These are phyloP conservation scores for Orgyia antiqua DNA, from an alignment of 2,888 invertebrate genomes.

Conservation along the genomic window DNA sequence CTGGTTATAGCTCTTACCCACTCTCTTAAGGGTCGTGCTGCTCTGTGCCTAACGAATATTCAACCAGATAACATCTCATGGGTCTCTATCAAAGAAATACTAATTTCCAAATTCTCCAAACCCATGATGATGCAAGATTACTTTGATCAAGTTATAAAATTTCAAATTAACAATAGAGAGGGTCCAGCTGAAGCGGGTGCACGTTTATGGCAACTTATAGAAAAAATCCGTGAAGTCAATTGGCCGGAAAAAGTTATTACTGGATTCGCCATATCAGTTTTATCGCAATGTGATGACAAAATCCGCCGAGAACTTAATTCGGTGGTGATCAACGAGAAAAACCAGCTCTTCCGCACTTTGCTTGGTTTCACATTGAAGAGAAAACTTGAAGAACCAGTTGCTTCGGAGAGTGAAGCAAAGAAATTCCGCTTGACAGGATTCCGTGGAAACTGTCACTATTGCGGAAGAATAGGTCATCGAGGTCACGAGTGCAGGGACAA, in stretches of 20 bases:
- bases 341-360: not conserved
- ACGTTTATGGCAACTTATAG: conserved; percentile 15
- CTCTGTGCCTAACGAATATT: conserved; percentile 19
- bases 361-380: not conserved
- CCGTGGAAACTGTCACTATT: not conserved
- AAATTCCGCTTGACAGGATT: not conserved
- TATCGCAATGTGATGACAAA: not conserved
- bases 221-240: conserved; percentile 4
- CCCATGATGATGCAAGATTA: conserved; percentile 14
- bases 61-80: conserved; percentile 11
- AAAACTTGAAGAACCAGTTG: not conserved
- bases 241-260: not conserved
- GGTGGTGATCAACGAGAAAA: not conserved
- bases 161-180: conserved; percentile 10
- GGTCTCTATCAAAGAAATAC: not conserved
- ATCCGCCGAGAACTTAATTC: not conserved
- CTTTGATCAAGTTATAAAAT: conserved; percentile 19
- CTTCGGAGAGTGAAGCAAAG: not conserved
- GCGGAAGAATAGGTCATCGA: not conserved
- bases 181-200: conserved; percentile 9
- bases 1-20: conserved; percentile 18
- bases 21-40: conserved; percentile 21
- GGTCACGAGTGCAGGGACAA: not conserved
- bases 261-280: not conserved
- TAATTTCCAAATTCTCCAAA: conserved; percentile 15